A percentile compares a stretch with the other conserved stretches of the same genome.
Conservation (phyloP, 2,797 vertebrate genomes). For the Zenarchopterus dispar region DNA sequence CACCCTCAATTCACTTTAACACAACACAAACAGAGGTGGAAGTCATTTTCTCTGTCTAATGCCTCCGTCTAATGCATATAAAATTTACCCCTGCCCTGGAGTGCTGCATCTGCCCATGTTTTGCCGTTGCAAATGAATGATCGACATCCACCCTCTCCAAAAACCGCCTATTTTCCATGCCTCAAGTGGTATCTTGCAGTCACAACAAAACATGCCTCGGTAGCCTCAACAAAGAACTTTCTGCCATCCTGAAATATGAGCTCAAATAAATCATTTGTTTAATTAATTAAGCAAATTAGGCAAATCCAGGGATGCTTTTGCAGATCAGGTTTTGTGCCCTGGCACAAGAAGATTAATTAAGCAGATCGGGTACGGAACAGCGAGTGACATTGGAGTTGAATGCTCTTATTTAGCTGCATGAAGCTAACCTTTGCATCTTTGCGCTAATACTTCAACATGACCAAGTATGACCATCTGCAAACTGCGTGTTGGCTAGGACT, state of each 20-base stretch:
- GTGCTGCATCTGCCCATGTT: conserved; percentile 32
- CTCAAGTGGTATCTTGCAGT: conserved; percentile 52
- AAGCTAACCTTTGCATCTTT: conserved; percentile 38
- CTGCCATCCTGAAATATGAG: conserved; percentile 71
- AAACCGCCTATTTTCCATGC: conserved; percentile 45
- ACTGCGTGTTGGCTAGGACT: conserved; percentile 17
- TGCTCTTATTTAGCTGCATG: conserved; percentile 51
- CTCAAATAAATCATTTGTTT: conserved; percentile 79
- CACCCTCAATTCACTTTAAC: conserved; percentile 12
- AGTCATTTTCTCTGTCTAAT: conserved; percentile 31
- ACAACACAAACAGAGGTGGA: conserved; percentile 19
- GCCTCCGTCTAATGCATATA: conserved; percentile 37
- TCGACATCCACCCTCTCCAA: conserved; percentile 64
- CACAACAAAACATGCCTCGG: conserved; percentile 64
- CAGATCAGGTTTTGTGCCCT: conserved; percentile 66
- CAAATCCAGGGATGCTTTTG: conserved; percentile 71
- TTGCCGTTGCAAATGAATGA: conserved; percentile 50
- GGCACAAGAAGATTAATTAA: conserved; percentile 80
- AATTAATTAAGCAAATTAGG: conserved; percentile 84
- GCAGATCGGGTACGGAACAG: conserved; percentile 67
- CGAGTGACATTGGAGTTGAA: conserved; percentile 60
- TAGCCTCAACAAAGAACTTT: conserved; percentile 60
- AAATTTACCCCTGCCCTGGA: conserved; percentile 31
- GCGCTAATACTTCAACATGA: conserved; percentile 9
- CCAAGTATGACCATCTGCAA: conserved; percentile 14